Evolutionary conservation across 2,113 vertebrate species (phyloP).

Genomic region (Mirza zaza): DNA sequence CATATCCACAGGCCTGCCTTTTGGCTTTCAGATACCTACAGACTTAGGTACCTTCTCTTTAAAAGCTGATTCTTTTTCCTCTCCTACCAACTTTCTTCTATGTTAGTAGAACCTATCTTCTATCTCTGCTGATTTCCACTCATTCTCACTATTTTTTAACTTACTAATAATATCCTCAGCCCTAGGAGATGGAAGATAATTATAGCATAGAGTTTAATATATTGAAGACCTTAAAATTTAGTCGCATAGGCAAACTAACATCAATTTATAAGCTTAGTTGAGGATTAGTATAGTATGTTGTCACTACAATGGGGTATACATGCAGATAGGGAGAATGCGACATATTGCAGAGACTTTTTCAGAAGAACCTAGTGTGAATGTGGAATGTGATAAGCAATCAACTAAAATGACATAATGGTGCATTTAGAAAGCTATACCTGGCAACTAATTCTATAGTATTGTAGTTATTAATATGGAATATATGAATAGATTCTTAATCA

Average conservation of each 20-base stretch:
- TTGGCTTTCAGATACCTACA: background rate
- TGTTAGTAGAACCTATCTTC: background rate
- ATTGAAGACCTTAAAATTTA: constrained; percentile 34
- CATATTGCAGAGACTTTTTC: background rate
- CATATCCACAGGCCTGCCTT: background rate
- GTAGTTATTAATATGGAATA: background rate
- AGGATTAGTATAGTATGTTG: background rate
- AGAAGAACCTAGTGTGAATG: constrained; percentile 2
- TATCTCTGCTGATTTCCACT: background rate
- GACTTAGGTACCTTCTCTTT: background rate
- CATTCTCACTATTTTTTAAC: background rate
- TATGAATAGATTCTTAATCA: background rate
- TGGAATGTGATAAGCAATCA: background rate
- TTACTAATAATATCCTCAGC: background rate
- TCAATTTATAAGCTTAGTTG: constrained; percentile 14
- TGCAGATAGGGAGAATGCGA: background rate
- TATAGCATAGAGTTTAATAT: background rate
- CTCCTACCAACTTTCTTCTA: background rate
- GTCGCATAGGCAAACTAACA: background rate
- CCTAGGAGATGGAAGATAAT: constrained; percentile 1
- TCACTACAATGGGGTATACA: background rate
- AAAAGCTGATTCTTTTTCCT: background rate
- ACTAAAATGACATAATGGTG: background rate
- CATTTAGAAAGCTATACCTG: constrained; percentile 36
- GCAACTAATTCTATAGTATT: background rate